phyloP scores from a whole-genome alignment of 2,888 invertebrate species.

The Apodemia duryi region DNA sequence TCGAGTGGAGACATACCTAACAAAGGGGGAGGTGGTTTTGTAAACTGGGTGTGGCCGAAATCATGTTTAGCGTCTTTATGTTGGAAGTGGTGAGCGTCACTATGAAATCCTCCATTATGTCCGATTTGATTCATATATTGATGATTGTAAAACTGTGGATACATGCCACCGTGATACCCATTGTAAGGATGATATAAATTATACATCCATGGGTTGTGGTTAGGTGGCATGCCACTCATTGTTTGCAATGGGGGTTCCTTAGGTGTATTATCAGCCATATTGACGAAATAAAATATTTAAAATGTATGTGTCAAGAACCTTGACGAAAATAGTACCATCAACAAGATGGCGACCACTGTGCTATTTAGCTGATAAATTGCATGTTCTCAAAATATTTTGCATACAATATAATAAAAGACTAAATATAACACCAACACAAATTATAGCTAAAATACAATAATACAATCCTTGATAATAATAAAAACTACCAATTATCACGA shows the following conservation, averaged over 20 bases:
- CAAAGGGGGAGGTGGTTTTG: slow-evolving; percentile 60
- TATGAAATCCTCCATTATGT: slow-evolving; percentile 41
- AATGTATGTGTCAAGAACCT: slow-evolving; percentile 14
- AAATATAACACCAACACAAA: background rate
- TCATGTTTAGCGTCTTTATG: slow-evolving; percentile 49
- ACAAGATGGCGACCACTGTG: slow-evolving; percentile 18
- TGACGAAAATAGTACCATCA: slow-evolving; percentile 16
- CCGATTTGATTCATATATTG: slow-evolving; percentile 68
- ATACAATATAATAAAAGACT: background rate
- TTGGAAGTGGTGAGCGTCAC: slow-evolving; percentile 53
- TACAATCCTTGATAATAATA: background rate
- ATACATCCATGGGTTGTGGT: slow-evolving; percentile 69
- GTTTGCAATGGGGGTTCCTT: slow-evolving; percentile 72
- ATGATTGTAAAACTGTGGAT: slow-evolving; percentile 72
- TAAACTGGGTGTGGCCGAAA: slow-evolving; percentile 50
- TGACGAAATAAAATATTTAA: slow-evolving; percentile 12
- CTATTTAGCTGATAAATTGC: background rate
- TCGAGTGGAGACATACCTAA: slow-evolving; percentile 69
- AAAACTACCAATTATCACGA: slow-evolving; percentile 5
- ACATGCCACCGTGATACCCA: slow-evolving; percentile 65
- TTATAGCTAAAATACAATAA: slow-evolving; percentile 1
- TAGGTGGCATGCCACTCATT: slow-evolving; percentile 63
- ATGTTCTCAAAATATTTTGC: background rate
- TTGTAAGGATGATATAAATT: slow-evolving; percentile 61
- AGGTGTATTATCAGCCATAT: slow-evolving; percentile 61